Evolutionary conservation across 2,797 vertebrate species (phyloP).

Genomic region (Pangasius djambal): DNA sequence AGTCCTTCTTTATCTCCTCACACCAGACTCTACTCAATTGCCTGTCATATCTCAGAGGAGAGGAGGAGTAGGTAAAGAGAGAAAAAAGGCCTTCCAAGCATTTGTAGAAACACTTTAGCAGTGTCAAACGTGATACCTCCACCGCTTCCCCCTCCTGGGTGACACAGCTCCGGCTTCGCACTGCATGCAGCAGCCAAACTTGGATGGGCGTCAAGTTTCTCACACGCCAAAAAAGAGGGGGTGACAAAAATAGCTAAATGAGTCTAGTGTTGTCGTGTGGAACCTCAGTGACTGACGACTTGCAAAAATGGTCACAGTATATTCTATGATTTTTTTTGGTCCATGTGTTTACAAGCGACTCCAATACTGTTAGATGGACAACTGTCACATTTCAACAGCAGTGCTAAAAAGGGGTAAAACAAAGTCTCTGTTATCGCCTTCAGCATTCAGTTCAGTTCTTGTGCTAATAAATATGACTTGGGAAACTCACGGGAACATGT

Average conservation of each 20-base stretch:
- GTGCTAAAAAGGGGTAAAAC: background rate
- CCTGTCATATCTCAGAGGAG: conserved; percentile 49
- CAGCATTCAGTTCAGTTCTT: background rate
- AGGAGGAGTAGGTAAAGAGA: conserved; percentile 39
- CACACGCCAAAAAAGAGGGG: conserved; percentile 47
- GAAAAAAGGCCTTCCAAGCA: conserved; percentile 57
- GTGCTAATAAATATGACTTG: background rate
- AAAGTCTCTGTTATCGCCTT: background rate
- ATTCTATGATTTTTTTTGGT: conserved; percentile 25
- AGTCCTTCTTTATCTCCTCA: conserved; percentile 46
- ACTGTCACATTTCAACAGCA: conserved; percentile 13
- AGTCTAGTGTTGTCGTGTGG: conserved; percentile 36
- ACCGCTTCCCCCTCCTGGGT: conserved; percentile 56
- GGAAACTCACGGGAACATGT: background rate
- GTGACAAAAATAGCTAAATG: conserved; percentile 36
- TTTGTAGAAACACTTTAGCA: conserved; percentile 66
- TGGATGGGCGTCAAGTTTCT: conserved; percentile 57
- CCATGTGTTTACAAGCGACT: conserved; percentile 27
- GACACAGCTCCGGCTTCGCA: conserved; percentile 54
- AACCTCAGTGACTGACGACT: conserved; percentile 31
- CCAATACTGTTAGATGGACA: conserved; percentile 23
- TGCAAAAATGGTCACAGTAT: conserved; percentile 30
- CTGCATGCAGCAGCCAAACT: conserved; percentile 53
- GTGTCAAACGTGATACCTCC: conserved; percentile 61
- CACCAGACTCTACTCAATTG: conserved; percentile 57